phyloP scores from a whole-genome alignment of 2,797 vertebrate species.

The Enteromius viviparus region DNA sequence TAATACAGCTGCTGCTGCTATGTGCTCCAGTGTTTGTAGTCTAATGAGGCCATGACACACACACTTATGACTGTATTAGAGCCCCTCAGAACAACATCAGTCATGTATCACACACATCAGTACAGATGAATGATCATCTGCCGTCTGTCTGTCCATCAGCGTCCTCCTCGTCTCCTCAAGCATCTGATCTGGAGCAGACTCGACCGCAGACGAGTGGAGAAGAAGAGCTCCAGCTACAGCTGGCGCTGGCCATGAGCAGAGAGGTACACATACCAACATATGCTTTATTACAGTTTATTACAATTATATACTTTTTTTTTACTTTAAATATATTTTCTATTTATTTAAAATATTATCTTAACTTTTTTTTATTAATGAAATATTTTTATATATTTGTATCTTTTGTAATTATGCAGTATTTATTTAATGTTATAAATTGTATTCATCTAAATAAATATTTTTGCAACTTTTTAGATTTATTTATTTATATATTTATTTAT shows the following conservation, averaged over 20 bases:
- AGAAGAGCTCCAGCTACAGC: conserved; percentile 93
- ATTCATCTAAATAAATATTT: neutral
- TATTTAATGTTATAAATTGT: neutral
- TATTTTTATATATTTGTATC: neutral
- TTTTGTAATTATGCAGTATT: neutral
- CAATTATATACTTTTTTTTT: too few species aligned
- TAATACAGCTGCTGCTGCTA: neutral
- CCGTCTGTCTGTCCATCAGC: conserved; percentile 68
- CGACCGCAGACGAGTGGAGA: conserved; percentile 94
- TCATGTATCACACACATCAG: neutral
- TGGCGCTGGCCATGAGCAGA: conserved; percentile 92
- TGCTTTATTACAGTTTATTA: too few species aligned
- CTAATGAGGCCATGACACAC: neutral
- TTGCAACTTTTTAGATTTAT: too few species aligned
- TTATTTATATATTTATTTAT: too few species aligned
- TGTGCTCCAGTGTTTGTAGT: neutral
- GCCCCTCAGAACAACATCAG: neutral
- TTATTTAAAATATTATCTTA: too few species aligned
- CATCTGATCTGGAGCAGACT: conserved; percentile 92
- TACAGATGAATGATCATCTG: neutral
- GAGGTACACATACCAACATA: conserved; percentile 35
- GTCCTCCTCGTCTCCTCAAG: conserved; percentile 85
- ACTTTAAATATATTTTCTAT: too few species aligned
- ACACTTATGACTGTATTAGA: neutral
- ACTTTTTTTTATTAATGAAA: neutral